Percentiles rank a stretch among this genome's conserved stretches.
Conservation (phyloP, 2,888 invertebrate species). For the Entomobrya proxima region DNA sequence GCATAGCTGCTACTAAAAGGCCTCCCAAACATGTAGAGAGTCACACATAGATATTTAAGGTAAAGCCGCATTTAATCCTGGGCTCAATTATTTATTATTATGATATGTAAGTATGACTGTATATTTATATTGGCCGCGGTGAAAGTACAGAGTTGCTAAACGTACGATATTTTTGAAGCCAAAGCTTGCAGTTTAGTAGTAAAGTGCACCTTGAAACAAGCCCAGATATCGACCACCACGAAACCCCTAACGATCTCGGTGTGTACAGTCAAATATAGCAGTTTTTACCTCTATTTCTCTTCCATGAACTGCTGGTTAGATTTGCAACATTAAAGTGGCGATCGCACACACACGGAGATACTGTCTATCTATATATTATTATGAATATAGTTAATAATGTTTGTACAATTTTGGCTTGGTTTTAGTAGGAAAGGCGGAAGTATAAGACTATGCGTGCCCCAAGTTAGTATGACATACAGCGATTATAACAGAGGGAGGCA, state of each 20-base stretch:
- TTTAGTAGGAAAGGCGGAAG: not conserved
- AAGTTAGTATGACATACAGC: not conserved
- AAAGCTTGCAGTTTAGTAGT: constrained; percentile 2
- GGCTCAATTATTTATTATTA: constrained; percentile 50
- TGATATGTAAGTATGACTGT: constrained; percentile 27
- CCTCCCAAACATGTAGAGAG: not conserved
- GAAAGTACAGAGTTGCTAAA: no score
- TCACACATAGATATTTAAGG: not conserved
- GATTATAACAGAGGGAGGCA: not conserved
- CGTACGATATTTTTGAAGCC: not conserved
- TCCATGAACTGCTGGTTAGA: not conserved
- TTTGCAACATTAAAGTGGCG: constrained; percentile 34
- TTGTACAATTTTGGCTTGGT: constrained; percentile 33
- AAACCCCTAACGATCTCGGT: constrained; percentile 51
- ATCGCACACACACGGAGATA: constrained; percentile 25
- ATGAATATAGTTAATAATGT: not conserved
- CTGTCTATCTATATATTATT: not conserved
- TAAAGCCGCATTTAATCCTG: constrained; percentile 35
- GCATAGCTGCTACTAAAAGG: not conserved
- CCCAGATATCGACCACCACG: constrained; percentile 56
- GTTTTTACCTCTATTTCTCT: constrained; percentile 35
- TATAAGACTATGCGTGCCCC: not conserved
- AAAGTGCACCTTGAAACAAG: constrained; percentile 58
- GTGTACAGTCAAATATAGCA: constrained; percentile 20
- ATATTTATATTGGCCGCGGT: no score